Evolutionary conservation across 2,797 vertebrate genomes (phyloP).

Genomic region (Microctenopoma lineatum): DNA sequence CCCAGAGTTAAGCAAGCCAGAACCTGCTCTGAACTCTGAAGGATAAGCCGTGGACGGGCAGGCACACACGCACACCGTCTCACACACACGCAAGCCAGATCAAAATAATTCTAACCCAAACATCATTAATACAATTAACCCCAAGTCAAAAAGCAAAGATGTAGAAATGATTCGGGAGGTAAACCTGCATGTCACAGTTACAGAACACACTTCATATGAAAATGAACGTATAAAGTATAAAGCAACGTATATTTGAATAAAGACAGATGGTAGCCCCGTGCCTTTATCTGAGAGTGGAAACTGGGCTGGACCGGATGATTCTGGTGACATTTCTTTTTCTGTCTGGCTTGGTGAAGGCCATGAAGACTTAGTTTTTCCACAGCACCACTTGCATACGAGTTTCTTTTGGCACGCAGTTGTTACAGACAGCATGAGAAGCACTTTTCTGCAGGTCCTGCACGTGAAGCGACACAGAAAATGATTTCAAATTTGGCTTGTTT

Average conservation of each 20-base stretch:
- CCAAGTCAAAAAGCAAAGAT: slow-evolving; percentile 17
- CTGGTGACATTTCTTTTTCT: neutral
- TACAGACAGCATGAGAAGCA: slow-evolving; percentile 8
- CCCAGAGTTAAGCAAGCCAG: slow-evolving; percentile 83
- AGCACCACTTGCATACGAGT: slow-evolving; percentile 3
- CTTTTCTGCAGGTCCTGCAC: slow-evolving; percentile 12
- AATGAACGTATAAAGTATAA: slow-evolving; percentile 9
- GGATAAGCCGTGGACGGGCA: slow-evolving; percentile 64
- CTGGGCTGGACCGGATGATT: slow-evolving; percentile 7
- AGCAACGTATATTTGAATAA: slow-evolving; percentile 28
- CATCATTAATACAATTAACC: slow-evolving; percentile 29
- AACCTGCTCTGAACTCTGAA: slow-evolving; percentile 82
- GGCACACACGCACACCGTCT: slow-evolving; percentile 64
- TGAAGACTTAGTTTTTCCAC: slow-evolving; percentile 15
- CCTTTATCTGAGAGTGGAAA: slow-evolving; percentile 18
- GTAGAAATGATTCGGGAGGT: neutral
- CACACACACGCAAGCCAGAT: slow-evolving; percentile 62
- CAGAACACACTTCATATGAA: neutral
- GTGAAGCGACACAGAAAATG: slow-evolving; percentile 1
- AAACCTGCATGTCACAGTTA: neutral
- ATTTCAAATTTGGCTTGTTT: slow-evolving; percentile 12
- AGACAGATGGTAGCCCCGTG: slow-evolving; percentile 27
- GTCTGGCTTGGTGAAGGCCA: slow-evolving; percentile 8
- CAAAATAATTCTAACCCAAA: slow-evolving; percentile 35
- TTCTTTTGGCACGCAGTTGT: slow-evolving; percentile 14